Conservation (phyloP, 2,888 invertebrate species). For the Rotaria magnacalcarata region DNA sequence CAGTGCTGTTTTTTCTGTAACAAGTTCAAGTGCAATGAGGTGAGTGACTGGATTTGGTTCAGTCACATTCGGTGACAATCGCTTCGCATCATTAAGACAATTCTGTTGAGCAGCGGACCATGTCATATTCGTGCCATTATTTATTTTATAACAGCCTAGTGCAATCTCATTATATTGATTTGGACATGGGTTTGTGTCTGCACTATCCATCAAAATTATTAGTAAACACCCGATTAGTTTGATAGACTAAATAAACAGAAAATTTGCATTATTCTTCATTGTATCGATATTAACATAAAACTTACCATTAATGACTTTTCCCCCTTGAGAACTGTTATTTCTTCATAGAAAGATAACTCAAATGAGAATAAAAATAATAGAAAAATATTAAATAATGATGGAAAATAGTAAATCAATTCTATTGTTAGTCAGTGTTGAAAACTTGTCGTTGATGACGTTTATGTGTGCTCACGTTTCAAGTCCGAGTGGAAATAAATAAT, state of each 20-base stretch:
- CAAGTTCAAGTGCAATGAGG: conserved; percentile 40
- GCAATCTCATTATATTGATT: conserved; percentile 25
- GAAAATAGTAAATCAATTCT: not conserved
- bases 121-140: not conserved
- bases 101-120: conserved; percentile 28
- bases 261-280: not conserved
- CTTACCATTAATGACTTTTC: not conserved
- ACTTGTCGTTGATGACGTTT: not conserved
- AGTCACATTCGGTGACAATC: not conserved
- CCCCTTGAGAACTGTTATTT: not conserved
- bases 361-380: not conserved
- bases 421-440: not conserved
- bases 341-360: not conserved
- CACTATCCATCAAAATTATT: not conserved
- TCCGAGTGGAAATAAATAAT: not conserved
- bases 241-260: not conserved
- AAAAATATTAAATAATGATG: not conserved
- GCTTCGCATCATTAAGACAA: not conserved
- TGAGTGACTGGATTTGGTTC: not conserved
- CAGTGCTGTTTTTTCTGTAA: conserved; percentile 37
- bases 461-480: not conserved
- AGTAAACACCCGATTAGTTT: not conserved
- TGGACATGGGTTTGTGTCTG: conserved; percentile 12
- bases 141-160: conserved; percentile 37
- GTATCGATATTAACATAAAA: not conserved